Conservation (phyloP, 2,888 invertebrate genomes). For the Dicranocentrus wangi region DNA sequence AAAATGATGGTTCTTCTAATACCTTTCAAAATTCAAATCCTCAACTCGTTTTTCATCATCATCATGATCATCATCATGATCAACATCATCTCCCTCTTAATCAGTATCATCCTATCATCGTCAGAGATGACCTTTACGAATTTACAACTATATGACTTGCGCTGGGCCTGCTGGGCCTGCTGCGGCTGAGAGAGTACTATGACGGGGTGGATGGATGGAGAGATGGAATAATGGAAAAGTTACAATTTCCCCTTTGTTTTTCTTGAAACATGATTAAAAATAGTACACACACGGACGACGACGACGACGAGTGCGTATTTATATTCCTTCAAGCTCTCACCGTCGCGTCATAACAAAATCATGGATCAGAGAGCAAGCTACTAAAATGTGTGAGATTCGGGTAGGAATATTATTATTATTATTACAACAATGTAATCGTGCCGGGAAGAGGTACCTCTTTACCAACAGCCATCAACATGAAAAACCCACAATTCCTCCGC, state of each 20-base stretch:
- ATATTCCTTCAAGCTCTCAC: background rate
- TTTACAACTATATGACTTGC: background rate
- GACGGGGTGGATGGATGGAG: background rate
- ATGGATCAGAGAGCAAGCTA: no score
- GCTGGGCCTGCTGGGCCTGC: no score
- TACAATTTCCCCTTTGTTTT: background rate
- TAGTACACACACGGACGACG: background rate
- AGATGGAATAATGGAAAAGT: background rate
- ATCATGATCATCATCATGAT: slow-evolving; percentile 20
- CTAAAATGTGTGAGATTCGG: no score
- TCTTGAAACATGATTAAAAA: slow-evolving; percentile 1
- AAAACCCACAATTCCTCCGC: no score
- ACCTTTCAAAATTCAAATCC: slow-evolving; percentile 49
- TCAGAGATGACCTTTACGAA: slow-evolving; percentile 8
- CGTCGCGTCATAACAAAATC: background rate
- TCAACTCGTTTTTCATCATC: slow-evolving; percentile 55
- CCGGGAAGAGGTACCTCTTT: no score
- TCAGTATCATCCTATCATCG: slow-evolving; percentile 15
- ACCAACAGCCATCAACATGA: no score
- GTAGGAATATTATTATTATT: no score
- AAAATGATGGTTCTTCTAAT: no score
- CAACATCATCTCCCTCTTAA: slow-evolving; percentile 17
- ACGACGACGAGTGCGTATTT: no score
- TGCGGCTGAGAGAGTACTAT: background rate
- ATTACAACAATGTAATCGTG: no score